Conservation (phyloP, 2,888 invertebrate genomes). For the Megaustenia siamemsis region DNA sequence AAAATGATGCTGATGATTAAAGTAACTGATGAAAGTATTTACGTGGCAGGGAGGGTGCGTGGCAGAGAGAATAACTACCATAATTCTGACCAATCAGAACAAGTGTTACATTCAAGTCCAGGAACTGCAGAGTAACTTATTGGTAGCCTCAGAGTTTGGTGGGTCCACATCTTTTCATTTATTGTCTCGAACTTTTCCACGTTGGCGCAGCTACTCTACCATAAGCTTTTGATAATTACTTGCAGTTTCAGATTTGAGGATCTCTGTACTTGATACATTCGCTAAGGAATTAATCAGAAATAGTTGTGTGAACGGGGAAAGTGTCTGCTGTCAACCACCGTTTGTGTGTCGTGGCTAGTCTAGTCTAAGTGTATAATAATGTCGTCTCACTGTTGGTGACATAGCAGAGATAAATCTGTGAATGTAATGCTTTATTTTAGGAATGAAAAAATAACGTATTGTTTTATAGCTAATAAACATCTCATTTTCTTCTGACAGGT, state of each 20-base stretch:
- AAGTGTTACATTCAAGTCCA: constrained; percentile 58
- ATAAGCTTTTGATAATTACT: not conserved
- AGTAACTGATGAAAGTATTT: not conserved
- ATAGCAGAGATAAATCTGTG: not conserved
- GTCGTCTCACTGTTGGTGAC: constrained; percentile 8
- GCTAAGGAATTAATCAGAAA: not conserved
- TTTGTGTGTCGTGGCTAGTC: constrained; percentile 31
- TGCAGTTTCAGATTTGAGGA: not conserved
- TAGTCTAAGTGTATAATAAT: not conserved
- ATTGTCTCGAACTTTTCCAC: constrained; percentile 50
- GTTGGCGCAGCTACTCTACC: constrained; percentile 34
- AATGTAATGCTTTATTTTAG: not conserved
- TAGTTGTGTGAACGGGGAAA: not conserved
- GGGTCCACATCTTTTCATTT: constrained; percentile 25
- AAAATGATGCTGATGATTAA: not conserved
- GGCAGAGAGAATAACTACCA: constrained; percentile 52
- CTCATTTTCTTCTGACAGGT: not conserved
- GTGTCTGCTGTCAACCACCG: constrained; percentile 29
- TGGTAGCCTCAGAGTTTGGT: constrained; percentile 26
- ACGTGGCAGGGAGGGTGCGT: constrained; percentile 62
- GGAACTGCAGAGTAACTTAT: constrained; percentile 30
- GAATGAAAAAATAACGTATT: not conserved
- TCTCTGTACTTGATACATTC: not conserved
- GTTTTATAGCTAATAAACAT: not conserved
- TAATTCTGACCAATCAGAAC: constrained; percentile 59